These are phyloP conservation scores for Danaus melanippus DNA, from an alignment of 1,140 invertebrate genomes.

Conservation along the genomic window DNA sequence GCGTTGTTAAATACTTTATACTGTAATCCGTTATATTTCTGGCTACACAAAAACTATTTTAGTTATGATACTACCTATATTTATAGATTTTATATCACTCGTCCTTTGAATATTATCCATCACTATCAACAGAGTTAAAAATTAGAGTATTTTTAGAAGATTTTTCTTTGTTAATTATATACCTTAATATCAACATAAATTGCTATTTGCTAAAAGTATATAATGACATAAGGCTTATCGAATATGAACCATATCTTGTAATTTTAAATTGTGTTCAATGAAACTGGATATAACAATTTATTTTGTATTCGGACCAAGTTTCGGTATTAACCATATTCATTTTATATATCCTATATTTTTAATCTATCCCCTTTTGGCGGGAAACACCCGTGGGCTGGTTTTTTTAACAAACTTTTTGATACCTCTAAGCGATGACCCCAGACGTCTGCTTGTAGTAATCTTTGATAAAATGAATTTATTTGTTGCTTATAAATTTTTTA, in stretches of 20 bases:
- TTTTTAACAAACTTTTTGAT: too few relatives aligned
- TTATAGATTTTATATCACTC: slow-evolving; percentile 44
- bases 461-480: slow-evolving; percentile 42
- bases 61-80: slow-evolving; percentile 26
- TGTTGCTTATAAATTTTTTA: slow-evolving; percentile 35
- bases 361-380: slow-evolving; percentile 29
- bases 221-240: slow-evolving; percentile 50
- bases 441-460: slow-evolving; percentile 30
- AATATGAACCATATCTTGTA: slow-evolving; percentile 44
- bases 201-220: slow-evolving; percentile 42
- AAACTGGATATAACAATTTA: slow-evolving; percentile 23
- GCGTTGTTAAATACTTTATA: slow-evolving; percentile 36
- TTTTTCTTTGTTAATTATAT: slow-evolving; percentile 60
- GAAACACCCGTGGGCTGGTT: slow-evolving; percentile 1
- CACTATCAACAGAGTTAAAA: slow-evolving; percentile 38
- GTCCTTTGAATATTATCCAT: slow-evolving; percentile 42
- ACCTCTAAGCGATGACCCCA: slow-evolving; percentile 10
- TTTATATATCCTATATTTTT: slow-evolving; percentile 35
- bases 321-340: slow-evolving; percentile 30
- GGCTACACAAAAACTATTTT: slow-evolving; percentile 26
- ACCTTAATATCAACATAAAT: slow-evolving; percentile 37
- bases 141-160: slow-evolving; percentile 67
- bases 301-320: slow-evolving; percentile 51
- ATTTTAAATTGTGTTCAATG: slow-evolving; percentile 38
- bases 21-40: slow-evolving; percentile 25